These are phyloP conservation scores for Siniperca undulata DNA, from an alignment of 2,797 vertebrate species.

Conservation along the genomic window DNA sequence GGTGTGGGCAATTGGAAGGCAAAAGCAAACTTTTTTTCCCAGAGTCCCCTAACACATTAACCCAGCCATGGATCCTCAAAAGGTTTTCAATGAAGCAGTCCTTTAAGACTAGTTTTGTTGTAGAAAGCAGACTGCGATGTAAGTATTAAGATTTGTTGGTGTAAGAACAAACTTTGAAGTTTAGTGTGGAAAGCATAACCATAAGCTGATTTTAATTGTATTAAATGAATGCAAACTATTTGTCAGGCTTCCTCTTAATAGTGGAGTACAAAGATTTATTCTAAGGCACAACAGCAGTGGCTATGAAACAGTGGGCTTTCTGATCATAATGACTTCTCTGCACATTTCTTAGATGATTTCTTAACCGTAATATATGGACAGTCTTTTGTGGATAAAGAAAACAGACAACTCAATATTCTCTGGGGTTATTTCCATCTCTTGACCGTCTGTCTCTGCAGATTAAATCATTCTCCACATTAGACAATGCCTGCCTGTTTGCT, in stretches of 20 bases:
- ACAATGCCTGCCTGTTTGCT: constrained; percentile 61
- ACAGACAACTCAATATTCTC: constrained; percentile 62
- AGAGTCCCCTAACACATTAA: background rate
- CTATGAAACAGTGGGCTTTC: constrained; percentile 3
- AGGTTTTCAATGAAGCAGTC: background rate
- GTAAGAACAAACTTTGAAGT: background rate
- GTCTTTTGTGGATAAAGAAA: constrained; percentile 41
- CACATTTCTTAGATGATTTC: constrained; percentile 30
- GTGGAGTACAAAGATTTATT: background rate
- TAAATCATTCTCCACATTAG: constrained; percentile 66
- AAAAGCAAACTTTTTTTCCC: too few relatives aligned
- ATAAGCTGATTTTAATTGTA: background rate
- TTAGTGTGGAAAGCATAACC: background rate
- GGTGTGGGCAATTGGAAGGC: too few relatives aligned
- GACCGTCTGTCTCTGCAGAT: constrained; percentile 53
- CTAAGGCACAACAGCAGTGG: background rate
- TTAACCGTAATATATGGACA: constrained; percentile 15
- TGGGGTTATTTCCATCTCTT: constrained; percentile 57
- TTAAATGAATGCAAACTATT: background rate
- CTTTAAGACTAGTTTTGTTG: background rate
- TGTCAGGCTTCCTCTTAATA: background rate
- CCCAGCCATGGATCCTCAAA: background rate
- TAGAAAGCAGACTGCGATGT: background rate
- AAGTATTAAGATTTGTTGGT: background rate
- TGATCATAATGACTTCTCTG: constrained; percentile 19